phyloP scores from a whole-genome alignment of 2,113 vertebrate genomes.

The Prietella phreatophila region DNA sequence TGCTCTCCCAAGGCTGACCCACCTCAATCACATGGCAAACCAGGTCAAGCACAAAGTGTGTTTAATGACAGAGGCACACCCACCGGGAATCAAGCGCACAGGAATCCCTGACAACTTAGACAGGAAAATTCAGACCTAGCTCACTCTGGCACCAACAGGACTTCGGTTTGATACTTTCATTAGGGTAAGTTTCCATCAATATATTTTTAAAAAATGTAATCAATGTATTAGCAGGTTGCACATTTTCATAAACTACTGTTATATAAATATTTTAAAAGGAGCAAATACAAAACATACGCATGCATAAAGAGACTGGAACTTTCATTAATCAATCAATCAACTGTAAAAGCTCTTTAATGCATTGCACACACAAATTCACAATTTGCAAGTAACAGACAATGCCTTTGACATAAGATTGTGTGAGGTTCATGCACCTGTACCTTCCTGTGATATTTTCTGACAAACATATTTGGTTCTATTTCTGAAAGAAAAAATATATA shows the following conservation, averaged over 20 bases:
- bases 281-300: not conserved
- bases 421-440: constrained; percentile 1
- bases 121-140: constrained; percentile 15
- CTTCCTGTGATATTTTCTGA: not conserved
- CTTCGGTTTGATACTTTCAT: not conserved
- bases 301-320: not conserved
- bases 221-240: not conserved
- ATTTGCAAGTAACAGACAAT: not conserved
- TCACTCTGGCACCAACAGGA: not conserved
- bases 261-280: no score
- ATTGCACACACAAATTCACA: not conserved
- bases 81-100: constrained; percentile 24
- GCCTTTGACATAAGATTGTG: not conserved
- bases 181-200: not conserved
- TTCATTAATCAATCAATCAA: not conserved
- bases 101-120: constrained; percentile 16
- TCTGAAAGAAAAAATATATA: not conserved
- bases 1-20: constrained; percentile 35
- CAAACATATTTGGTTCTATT: not conserved
- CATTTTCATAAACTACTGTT: no score
- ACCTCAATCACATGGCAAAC: constrained; percentile 51
- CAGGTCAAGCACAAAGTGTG: constrained; percentile 51
- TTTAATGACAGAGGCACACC: constrained; percentile 50
- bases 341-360: not conserved
- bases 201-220: not conserved